phyloP scores from a whole-genome alignment of 37 sponge, comb jelly and placozoan genomes.

The Cladorhizidae sp. region DNA sequence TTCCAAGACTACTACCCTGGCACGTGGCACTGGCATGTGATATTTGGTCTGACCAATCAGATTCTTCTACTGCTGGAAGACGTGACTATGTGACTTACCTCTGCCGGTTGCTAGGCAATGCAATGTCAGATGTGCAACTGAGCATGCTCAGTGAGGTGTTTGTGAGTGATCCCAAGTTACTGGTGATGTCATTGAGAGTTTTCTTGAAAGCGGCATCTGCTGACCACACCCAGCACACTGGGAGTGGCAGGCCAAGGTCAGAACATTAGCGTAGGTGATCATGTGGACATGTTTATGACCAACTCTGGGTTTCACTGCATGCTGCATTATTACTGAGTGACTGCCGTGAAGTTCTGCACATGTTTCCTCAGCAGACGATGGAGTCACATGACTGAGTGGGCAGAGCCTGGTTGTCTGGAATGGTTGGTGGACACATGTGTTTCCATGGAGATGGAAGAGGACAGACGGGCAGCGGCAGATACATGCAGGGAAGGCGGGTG shows the following conservation, averaged over 20 bases:
- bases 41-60: not conserved
- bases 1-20: conserved; percentile 21
- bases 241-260: not conserved
- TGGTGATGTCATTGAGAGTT: conserved; percentile 11
- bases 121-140: not conserved
- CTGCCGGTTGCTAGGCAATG: not conserved
- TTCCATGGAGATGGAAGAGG: conserved; percentile 5
- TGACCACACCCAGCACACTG: not conserved
- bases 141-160: conserved; percentile 1
- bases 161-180: conserved; percentile 6
- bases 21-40: conserved; percentile 29
- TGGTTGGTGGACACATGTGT: conserved; percentile 15
- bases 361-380: conserved; percentile 16
- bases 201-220: not conserved
- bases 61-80: not conserved
- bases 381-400: conserved; percentile 21
- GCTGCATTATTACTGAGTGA: too few relatives aligned
- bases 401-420: not conserved
- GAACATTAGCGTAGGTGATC: not conserved
- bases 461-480: not conserved
- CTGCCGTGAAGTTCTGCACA: too few relatives aligned
- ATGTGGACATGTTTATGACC: too few relatives aligned
- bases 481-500: conserved; percentile 1
- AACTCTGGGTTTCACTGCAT: too few relatives aligned
- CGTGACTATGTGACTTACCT: conserved; percentile 8